A percentile compares a stretch with the other conserved stretches of the same genome.
Evolutionary conservation across 2,888 invertebrate species (phyloP).

Genomic region (Eustalomyia histrio): DNA sequence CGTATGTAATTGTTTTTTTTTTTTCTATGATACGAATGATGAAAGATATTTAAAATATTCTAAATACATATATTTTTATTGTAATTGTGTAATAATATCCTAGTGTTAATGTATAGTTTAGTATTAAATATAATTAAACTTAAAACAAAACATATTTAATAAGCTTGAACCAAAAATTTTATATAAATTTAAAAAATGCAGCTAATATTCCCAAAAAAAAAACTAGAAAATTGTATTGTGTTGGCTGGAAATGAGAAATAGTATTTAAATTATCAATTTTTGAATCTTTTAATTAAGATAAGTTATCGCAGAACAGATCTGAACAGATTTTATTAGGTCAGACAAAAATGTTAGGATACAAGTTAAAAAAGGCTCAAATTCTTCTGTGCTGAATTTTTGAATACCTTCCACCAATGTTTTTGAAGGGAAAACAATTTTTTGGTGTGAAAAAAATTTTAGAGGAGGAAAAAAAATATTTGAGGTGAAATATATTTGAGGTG

Average conservation of each 20-base stretch:
- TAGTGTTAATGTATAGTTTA: conserved; percentile 47
- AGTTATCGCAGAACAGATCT: too few relatives aligned
- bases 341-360: too few relatives aligned
- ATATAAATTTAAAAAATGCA: conserved; percentile 21
- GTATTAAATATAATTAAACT: conserved; percentile 12
- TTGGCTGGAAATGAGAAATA: neutral
- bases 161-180: conserved; percentile 40
- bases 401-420: too few relatives aligned
- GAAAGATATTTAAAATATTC: neutral
- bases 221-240: neutral
- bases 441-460: too few relatives aligned
- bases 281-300: too few relatives aligned
- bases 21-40: neutral
- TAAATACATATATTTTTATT: conserved; percentile 9
- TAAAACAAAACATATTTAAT: conserved; percentile 3
- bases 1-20: neutral
- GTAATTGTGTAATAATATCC: conserved; percentile 30
- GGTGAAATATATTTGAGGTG: too few relatives aligned
- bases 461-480: too few relatives aligned
- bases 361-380: too few relatives aligned
- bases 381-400: too few relatives aligned
- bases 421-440: too few relatives aligned
- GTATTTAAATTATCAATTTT: too few relatives aligned
- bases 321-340: too few relatives aligned
- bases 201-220: conserved; percentile 22